phyloP scores from a whole-genome alignment of 2,888 invertebrate genomes.

The Camptogramma bilineatum region DNA sequence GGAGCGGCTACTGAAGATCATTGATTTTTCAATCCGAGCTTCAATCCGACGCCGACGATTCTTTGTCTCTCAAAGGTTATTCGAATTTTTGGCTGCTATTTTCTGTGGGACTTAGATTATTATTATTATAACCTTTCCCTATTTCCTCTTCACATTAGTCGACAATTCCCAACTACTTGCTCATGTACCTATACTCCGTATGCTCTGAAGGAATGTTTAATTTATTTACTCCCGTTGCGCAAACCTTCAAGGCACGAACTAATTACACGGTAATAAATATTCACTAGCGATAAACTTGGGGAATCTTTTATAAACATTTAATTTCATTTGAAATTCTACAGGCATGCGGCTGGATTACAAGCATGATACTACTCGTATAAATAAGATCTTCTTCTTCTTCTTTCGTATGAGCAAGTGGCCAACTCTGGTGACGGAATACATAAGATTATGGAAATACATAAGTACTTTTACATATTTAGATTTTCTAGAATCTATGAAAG shows the following conservation, averaged over 20 bases:
- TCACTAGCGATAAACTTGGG: constrained; percentile 77
- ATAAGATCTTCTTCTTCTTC: too few species aligned
- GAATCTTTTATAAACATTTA: constrained; percentile 75
- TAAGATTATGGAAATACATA: too few species aligned
- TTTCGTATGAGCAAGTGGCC: too few species aligned
- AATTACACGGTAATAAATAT: constrained; percentile 59
- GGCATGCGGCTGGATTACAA: neutral
- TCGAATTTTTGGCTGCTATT: constrained; percentile 2
- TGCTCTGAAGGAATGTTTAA: constrained; percentile 63
- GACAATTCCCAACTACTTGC: constrained; percentile 50
- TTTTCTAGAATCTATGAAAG: too few species aligned
- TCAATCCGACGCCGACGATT: too few species aligned
- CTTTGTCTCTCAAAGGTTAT: constrained; percentile 1
- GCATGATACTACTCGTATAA: neutral
- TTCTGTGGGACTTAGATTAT: neutral
- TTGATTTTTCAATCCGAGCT: constrained; percentile 43
- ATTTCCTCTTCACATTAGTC: constrained; percentile 59
- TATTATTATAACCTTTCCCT: constrained; percentile 39
- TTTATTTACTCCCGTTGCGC: constrained; percentile 68
- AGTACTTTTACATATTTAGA: too few species aligned
- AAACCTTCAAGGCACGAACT: constrained; percentile 72
- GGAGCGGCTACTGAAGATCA: constrained; percentile 26
- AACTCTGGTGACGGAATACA: too few species aligned
- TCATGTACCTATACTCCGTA: constrained; percentile 48
- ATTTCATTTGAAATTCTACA: constrained; percentile 52